phyloP scores from a whole-genome alignment of 1,140 invertebrate species.

The silkworm (Bombyx mori) region DNA sequence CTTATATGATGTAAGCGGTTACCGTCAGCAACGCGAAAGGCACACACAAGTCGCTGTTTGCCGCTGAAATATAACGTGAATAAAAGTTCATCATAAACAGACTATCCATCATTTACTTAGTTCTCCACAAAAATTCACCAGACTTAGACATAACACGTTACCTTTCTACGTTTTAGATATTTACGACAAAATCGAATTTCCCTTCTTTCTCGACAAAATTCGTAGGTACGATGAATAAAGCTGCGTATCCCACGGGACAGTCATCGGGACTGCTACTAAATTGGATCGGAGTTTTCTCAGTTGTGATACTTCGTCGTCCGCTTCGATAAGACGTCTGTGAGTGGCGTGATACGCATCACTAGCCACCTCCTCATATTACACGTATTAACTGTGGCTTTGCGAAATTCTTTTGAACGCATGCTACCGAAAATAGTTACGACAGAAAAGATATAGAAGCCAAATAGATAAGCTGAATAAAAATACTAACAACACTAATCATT shows the following conservation, averaged over 20 bases:
- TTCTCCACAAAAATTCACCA: too few relatives aligned
- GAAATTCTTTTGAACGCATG: neutral
- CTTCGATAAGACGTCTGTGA: conserved; percentile 24
- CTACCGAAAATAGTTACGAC: too few relatives aligned
- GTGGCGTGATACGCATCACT: conserved; percentile 20
- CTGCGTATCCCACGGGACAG: conserved; percentile 36
- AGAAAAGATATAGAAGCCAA: too few relatives aligned
- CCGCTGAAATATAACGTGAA: too few relatives aligned
- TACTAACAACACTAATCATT: too few relatives aligned
- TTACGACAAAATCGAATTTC: conserved; percentile 39
- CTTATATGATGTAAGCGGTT: too few relatives aligned
- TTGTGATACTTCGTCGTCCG: conserved; percentile 37
- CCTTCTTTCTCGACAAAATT: conserved; percentile 30
- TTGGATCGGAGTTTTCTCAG: conserved; percentile 48
- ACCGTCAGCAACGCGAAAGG: too few relatives aligned
- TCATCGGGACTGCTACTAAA: conserved; percentile 47
- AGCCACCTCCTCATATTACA: conserved; percentile 13
- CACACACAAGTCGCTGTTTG: too few relatives aligned
- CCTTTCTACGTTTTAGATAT: conserved; percentile 16
- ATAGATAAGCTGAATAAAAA: too few relatives aligned
- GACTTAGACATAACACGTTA: too few relatives aligned
- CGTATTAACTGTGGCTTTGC: conserved; percentile 1
- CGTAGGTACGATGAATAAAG: conserved; percentile 43
- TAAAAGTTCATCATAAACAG: too few relatives aligned
- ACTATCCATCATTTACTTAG: too few relatives aligned